Base-by-base conservation (phyloP, 2,797 vertebrate species). In the Sebastes goodei region DNA sequence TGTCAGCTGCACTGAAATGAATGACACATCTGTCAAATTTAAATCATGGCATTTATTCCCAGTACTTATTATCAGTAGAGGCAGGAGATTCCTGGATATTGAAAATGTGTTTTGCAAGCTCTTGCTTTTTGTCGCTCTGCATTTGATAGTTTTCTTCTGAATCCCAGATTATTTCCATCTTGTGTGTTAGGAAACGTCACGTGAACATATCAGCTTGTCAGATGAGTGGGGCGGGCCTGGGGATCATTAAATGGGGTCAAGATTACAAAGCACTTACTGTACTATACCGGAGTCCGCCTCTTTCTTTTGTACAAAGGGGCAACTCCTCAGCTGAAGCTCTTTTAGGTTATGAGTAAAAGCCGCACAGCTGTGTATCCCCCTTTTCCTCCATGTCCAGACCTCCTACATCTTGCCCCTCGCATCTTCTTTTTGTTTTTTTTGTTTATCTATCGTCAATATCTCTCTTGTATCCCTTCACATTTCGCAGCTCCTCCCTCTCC, bases 221-320 rank as follows among this genome's bases (percentile, higher is more conserved):
- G 87, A 82, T 77, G 76, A 78, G 69, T 38, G 61, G 84, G 80
- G 78, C 38, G 81, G 80, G 82, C 52, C 71, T 82, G 68, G 82
- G 76, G 93, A 87, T 81, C 68, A 84, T 82, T 75, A 76, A 91
- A 86, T 63, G 78, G 90, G 82, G 84, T 86, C 76, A 89, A 84
- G 84, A 88, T 93, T 92, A 94, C 95, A 87, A 98, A 99, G 98
- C 98, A 99, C 98, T 99, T 96, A 95, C 93, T 95, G 92, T 95
- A 94, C 83, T 89, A 83, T 88, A 88, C 55, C 81, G 88, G 89
- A 78, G 93, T 85, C 90, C 80, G 90, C 94, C 94, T 90, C 89
- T 90, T 92, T 85, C 62, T 86, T 92, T 94, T 93, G 89, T 92
- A 89, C 33, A 27, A 91, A 93, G 94, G 89, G 87, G 90, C 89